Conservation (phyloP, 2,113 vertebrate genomes). For the Spilogale gracilis region DNA sequence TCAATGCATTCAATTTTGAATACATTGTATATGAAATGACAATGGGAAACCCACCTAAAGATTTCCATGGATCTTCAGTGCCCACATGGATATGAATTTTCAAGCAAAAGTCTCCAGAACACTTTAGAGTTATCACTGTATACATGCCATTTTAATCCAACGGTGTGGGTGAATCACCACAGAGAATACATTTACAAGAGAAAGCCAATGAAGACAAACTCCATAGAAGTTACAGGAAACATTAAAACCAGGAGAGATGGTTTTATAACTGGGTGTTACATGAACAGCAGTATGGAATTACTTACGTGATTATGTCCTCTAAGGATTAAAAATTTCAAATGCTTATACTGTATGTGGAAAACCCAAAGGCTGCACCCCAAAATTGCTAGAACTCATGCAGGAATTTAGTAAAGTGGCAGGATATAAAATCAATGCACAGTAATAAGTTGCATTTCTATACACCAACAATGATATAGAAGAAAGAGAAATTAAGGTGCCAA, state of each 20-base stretch:
- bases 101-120: not conserved
- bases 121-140: not conserved
- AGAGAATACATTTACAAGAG: not conserved
- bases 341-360: no score
- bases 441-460: no score
- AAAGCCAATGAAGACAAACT: not conserved
- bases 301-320: not conserved
- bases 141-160: not conserved
- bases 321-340: not conserved
- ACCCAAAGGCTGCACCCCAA: no score
- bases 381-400: no score
- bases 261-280: not conserved
- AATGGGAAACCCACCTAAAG: not conserved
- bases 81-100: not conserved
- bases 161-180: not conserved
- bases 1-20: not conserved
- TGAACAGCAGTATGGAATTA: not conserved
- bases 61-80: not conserved
- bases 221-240: not conserved
- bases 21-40: not conserved
- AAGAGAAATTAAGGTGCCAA: no score
- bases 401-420: no score
- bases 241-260: not conserved
- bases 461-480: no score
- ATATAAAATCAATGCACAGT: no score